Evolutionary conservation across 2,888 invertebrate species (phyloP).

Genomic region (Drosophila paracracens): DNA sequence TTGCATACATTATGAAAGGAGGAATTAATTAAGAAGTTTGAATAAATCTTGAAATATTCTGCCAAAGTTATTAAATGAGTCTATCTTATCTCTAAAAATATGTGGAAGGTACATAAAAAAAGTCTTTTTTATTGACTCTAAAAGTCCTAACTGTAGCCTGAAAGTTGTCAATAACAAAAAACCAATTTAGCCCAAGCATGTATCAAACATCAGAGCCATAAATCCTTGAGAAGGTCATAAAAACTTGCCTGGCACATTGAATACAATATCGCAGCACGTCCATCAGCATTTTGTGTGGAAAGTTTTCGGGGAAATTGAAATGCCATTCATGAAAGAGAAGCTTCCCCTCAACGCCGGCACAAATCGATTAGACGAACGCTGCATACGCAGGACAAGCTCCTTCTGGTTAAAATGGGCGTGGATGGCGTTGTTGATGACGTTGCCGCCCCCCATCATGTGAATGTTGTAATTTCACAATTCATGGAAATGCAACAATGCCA

Average conservation of each 20-base stretch:
- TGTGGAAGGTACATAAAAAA: background rate
- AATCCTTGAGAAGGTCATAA: background rate
- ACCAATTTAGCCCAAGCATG: background rate
- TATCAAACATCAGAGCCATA: background rate
- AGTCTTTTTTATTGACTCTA: background rate
- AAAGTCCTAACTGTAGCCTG: background rate
- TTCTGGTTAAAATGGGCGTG: conserved; percentile 17
- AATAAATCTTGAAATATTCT: background rate
- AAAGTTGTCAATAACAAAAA: background rate
- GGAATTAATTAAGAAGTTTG: background rate
- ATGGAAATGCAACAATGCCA: conserved; percentile 9
- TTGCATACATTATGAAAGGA: background rate
- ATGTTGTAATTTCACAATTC: conserved; percentile 36
- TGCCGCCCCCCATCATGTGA: background rate
- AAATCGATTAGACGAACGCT: conserved; percentile 36
- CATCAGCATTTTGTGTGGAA: conserved; percentile 10
- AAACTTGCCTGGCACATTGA: background rate
- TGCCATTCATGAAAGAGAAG: conserved; percentile 54
- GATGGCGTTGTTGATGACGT: background rate
- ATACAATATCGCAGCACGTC: conserved; percentile 11
- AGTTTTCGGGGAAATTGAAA: conserved; percentile 48
- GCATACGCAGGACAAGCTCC: background rate
- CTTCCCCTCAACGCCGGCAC: background rate
- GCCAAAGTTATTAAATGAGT: background rate
- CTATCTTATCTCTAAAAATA: background rate